Evolutionary conservation across 1,140 invertebrate genomes (phyloP).

Genomic region (Charaxes varanes): DNA sequence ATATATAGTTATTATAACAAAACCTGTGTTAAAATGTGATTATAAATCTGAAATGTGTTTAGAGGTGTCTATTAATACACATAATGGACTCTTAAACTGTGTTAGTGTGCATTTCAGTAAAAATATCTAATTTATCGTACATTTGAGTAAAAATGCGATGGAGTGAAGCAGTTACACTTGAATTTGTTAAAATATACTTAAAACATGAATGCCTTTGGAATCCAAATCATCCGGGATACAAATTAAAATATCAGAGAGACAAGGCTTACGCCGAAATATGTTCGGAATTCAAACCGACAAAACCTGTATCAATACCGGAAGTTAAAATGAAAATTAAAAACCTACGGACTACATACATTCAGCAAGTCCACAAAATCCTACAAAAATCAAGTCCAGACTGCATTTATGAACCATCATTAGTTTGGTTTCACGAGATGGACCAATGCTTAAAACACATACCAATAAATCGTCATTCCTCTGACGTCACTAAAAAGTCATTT

Average conservation of each 20-base stretch:
- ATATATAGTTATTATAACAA: no score
- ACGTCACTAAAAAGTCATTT: no score
- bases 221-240: constrained; percentile 56
- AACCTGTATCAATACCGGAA: constrained; percentile 45
- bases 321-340: constrained; percentile 71
- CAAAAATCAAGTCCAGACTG: constrained; percentile 56
- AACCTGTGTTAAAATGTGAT: no score
- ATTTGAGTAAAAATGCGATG: constrained; percentile 60
- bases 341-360: constrained; percentile 63
- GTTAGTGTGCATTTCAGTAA: no score
- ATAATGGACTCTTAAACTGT: no score
- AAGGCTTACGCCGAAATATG: constrained; percentile 52
- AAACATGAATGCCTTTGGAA: constrained; percentile 71
- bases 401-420: constrained; percentile 56
- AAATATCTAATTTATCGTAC: no score
- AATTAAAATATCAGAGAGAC: constrained; percentile 51
- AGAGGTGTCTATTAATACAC: no score
- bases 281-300: constrained; percentile 54
- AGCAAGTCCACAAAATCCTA: constrained; percentile 70
- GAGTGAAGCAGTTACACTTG: constrained; percentile 58
- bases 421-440: constrained; percentile 69
- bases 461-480: constrained; percentile 34
- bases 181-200: constrained; percentile 70
- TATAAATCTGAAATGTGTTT: no score
- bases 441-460: constrained; percentile 55